phyloP scores from a whole-genome alignment of 1,140 invertebrate genomes.

The Pogonomyrmex barbatus region DNA sequence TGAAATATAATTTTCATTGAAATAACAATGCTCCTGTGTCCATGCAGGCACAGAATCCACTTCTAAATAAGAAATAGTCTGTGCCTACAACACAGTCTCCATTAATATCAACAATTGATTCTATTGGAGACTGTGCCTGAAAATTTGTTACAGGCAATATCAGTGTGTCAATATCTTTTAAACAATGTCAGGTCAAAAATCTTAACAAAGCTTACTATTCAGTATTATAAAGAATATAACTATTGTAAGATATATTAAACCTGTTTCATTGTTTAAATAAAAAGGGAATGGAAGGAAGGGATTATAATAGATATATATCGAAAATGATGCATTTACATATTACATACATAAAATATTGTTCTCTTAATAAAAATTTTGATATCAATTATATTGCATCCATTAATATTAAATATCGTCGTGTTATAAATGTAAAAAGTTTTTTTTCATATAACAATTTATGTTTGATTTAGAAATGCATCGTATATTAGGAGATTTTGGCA shows the following conservation, averaged over 20 bases:
- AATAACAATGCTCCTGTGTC: conserved; percentile 83
- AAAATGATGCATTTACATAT: conserved; percentile 40
- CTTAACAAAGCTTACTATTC: neutral
- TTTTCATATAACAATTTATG: neutral
- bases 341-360: conserved; percentile 8
- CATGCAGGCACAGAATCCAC: conserved; percentile 88
- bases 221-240: neutral
- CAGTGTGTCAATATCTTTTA: conserved; percentile 64
- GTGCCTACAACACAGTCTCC: conserved; percentile 86
- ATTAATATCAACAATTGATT: conserved; percentile 74
- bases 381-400: conserved; percentile 26
- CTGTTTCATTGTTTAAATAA: conserved; percentile 49
- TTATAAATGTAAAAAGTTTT: conserved; percentile 11
- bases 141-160: conserved; percentile 88
- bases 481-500: neutral
- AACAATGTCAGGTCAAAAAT: conserved; percentile 46
- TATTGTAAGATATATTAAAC: conserved; percentile 11
- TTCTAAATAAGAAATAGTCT: conserved; percentile 87
- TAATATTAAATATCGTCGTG: conserved; percentile 21
- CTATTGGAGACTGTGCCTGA: conserved; percentile 86
- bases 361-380: conserved; percentile 24
- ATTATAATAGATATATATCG: conserved; percentile 36
- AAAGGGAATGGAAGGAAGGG: neutral
- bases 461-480: conserved; percentile 49
- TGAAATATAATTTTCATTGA: conserved; percentile 41